phyloP scores from a whole-genome alignment of 2,113 vertebrate genomes.

The Ammodytes dubius region DNA sequence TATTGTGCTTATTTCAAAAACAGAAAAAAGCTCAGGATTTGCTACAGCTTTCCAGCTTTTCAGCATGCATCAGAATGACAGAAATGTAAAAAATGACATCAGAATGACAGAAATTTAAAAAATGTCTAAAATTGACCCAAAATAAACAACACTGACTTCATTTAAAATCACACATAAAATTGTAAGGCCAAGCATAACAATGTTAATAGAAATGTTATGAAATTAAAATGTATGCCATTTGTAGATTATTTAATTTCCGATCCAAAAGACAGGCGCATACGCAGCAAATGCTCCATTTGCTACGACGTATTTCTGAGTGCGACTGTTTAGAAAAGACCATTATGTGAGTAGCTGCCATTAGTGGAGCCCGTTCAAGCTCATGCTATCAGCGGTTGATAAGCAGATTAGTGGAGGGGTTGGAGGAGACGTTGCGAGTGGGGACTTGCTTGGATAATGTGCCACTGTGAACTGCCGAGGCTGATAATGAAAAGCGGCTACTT shows the following conservation, averaged over 20 bases:
- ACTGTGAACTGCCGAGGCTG: slow-evolving; percentile 54
- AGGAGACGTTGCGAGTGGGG: slow-evolving; percentile 29
- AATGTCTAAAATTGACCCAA: neutral
- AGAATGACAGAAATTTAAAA: neutral
- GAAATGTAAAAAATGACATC: too few relatives aligned
- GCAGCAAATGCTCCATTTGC: slow-evolving; percentile 31
- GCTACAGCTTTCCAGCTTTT: neutral
- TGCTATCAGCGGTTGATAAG: slow-evolving; percentile 73
- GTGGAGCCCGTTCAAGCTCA: slow-evolving; percentile 60
- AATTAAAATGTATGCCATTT: neutral
- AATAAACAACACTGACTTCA: neutral
- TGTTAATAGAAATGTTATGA: neutral
- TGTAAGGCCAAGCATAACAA: neutral
- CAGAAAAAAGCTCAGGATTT: neutral
- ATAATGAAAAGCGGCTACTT: slow-evolving; percentile 68
- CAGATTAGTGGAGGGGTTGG: slow-evolving; percentile 60
- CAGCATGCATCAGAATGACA: neutral
- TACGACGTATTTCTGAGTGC: slow-evolving; percentile 25
- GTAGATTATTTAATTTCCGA: neutral
- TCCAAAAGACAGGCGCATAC: neutral
- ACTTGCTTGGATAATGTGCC: slow-evolving; percentile 72
- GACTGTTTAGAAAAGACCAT: slow-evolving; percentile 59
- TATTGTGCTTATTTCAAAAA: neutral
- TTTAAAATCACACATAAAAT: neutral
- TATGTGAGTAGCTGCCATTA: slow-evolving; percentile 70